Conservation (phyloP, 2,888 invertebrate genomes). For the Strigamia crassipes region DNA sequence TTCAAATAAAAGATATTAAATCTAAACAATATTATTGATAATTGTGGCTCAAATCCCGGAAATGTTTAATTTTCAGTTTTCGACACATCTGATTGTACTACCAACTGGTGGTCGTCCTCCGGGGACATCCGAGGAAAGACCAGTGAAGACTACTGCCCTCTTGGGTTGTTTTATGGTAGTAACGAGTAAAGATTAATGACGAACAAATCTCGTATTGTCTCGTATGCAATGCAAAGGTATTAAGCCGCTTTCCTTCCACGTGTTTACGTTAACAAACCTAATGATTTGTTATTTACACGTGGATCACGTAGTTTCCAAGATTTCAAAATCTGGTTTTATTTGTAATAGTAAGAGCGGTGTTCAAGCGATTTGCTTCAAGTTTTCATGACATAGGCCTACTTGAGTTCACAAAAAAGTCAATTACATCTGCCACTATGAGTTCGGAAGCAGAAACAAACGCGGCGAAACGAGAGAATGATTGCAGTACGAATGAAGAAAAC, state of each 20-base stretch:
- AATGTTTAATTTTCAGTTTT: too few species aligned
- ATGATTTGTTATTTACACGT: neutral
- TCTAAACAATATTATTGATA: too few species aligned
- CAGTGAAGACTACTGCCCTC: neutral
- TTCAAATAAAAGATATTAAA: too few species aligned
- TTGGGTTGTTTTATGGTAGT: neutral
- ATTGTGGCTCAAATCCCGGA: too few species aligned
- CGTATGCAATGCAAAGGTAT: neutral
- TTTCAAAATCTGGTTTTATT: neutral
- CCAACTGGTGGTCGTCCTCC: too few species aligned
- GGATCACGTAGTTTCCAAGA: neutral
- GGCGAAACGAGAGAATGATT: neutral
- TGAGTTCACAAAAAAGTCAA: neutral
- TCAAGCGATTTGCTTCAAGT: neutral
- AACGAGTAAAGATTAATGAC: neutral
- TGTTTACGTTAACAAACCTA: neutral
- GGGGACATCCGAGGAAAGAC: too few species aligned
- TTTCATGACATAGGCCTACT: slow-evolving; percentile 12
- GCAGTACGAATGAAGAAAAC: neutral
- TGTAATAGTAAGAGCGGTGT: neutral
- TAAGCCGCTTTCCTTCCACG: neutral
- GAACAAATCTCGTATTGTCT: neutral
- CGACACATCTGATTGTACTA: too few species aligned
- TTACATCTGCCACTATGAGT: neutral
- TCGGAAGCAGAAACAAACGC: neutral